Evolutionary conservation across 2,888 invertebrate species (phyloP), one percentile per base, ranked within the genome.

Genomic region (Erpobdella octoculata): DNA sequence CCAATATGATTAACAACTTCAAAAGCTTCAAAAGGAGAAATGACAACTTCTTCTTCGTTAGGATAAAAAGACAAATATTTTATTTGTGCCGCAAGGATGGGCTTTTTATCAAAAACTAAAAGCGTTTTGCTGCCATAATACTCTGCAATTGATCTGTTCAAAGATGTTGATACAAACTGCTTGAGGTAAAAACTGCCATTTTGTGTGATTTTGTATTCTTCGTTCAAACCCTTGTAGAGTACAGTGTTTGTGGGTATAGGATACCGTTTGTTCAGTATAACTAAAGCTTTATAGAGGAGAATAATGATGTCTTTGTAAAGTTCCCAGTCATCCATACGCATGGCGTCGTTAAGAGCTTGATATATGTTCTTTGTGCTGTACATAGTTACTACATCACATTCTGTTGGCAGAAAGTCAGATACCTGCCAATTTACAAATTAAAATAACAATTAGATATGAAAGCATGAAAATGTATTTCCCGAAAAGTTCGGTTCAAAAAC

Each of bases 201-300:
- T 28, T 6, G 21, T 21, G 21, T 53, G 53, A 53, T 12, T 6
- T 12, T 9, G 53, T 25, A 53, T 21, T 18, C 8, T 18, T 9
- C 15, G 53, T 53, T 53, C 53, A 53, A 15, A 53, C 53, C 53
- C 8, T 28, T 53, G 53, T 53, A 53, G 53, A 53, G 53, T 25
- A 53, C n/a, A 2, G 53, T 53, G 53, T 1, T 1, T 21, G 21
- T 53, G 8, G 53, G 53, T 25, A 53, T 21, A 53, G 53, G 53
- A 12, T 28, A 28, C 21, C 21, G 6, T 12, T 21, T 28, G 1
- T 25, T 28, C 21, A 53, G 53, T n/a, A 25, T 53, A 25, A 25
- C 28, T n/a, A 53, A 8, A 28, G 53, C 53, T 5, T 9, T 53
- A 28, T 53, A 53, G 53, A 53, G 5, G 21, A 53, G 53, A 8